A percentile compares a stretch with the other conserved stretches of the same genome.
Evolutionary conservation across 23 tunicate species (phyloP).

Genomic region (Diplosoma virens): DNA sequence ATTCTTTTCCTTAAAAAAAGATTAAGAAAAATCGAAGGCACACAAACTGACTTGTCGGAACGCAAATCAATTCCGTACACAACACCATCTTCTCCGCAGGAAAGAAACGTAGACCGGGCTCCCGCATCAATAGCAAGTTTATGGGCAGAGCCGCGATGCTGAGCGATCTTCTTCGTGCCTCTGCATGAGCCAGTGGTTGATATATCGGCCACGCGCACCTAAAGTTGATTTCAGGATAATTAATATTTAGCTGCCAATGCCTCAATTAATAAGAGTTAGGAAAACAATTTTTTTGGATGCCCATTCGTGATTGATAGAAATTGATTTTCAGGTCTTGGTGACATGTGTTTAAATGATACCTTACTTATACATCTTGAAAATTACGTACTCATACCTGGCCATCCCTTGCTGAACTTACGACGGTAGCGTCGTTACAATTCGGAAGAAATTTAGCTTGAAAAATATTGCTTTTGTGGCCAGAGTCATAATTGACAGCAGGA

Average conservation of each 20-base stretch:
- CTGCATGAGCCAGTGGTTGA: slow-evolving; percentile 63
- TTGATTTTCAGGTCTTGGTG: too few relatives aligned
- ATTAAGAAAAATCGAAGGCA: too few relatives aligned
- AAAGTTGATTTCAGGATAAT: too few relatives aligned
- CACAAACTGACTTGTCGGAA: slow-evolving; percentile 37
- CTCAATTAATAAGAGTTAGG: too few relatives aligned
- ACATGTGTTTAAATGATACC: too few relatives aligned
- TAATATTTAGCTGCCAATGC: too few relatives aligned
- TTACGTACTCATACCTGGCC: slow-evolving; percentile 58
- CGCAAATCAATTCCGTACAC: slow-evolving; percentile 66
- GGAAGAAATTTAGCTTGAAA: slow-evolving; percentile 92
- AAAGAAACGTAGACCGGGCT: slow-evolving; percentile 44
- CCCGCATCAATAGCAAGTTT: slow-evolving; percentile 60
- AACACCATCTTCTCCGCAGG: slow-evolving; percentile 92
- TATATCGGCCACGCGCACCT: slow-evolving; percentile 76
- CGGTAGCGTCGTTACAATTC: slow-evolving; percentile 55
- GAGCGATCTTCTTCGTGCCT: slow-evolving; percentile 70
- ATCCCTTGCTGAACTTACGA: slow-evolving; percentile 88
- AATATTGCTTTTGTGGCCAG: slow-evolving; percentile 86
- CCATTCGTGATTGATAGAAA: too few relatives aligned
- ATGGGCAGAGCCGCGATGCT: slow-evolving; percentile 91
- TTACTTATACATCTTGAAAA: too few relatives aligned
- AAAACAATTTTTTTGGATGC: too few relatives aligned
- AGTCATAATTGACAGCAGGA: slow-evolving; percentile 56
- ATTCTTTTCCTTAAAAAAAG: too few relatives aligned